Evolutionary conservation across 2,113 vertebrate species (phyloP), one percentile per base, ranked within the genome.

Genomic region (Lepisosteus osseus): DNA sequence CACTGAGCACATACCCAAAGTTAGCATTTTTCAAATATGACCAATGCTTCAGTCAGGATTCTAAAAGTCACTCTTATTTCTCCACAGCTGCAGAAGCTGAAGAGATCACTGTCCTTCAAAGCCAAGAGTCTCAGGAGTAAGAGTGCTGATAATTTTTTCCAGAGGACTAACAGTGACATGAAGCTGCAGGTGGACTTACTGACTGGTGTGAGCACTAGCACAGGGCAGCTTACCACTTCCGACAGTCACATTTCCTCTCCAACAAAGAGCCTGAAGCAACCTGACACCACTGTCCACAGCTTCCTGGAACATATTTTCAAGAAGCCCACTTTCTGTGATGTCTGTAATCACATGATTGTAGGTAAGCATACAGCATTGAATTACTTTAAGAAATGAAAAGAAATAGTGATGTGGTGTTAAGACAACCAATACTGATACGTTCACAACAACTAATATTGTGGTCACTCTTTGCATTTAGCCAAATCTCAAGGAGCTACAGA

Each of bases 271-370:
- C 88, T 90, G 0, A 89, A 91, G 65, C 92, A 91, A 72, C 72
- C 92, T 0, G 90, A 94, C 78, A 91, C 80, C 4, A 91, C 93
- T 47, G 83, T 89, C 66, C 97, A 99, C 70, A 88, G 93, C 86
- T 97, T 99, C 86, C 95, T 97, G 85, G 97, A 99, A 76, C 93
- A 99, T 84, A 92, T 97, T 85, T 99, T 99, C 89, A 99, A 99
- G 91, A 99, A 99, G 80, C 97, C 97, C 69, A 98, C 94, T 6
- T 99, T 99, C 90, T 99, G 97, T 4, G 97, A 99, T 0, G 86
- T 97, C 88, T 99, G 97, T 94, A 99, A 98, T 87, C 97, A 99
- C 87, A 99, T 99, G 97, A 99, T 99, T 72, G 96, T 99, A 87
- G 97, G 97, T 99, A 95, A 95, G 0, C 47, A 51, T 51, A 5